Evolutionary conservation across 2,113 vertebrate species (phyloP), one percentile per base, ranked within the genome.

Genomic region (Ranitomeya imitator): DNA sequence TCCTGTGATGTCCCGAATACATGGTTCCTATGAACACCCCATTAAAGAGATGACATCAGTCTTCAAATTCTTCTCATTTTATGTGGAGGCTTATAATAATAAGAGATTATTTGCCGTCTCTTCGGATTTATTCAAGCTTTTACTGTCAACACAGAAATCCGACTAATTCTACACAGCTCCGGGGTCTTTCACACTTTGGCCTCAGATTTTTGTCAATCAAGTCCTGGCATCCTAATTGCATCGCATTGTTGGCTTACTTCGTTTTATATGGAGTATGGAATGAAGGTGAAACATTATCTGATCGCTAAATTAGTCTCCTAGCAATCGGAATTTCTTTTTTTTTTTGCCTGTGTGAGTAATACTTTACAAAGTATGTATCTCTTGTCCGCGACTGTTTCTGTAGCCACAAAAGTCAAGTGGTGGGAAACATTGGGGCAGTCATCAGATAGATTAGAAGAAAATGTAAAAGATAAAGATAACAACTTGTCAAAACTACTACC

Each of bases 121-220:
- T 45, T 45, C 6, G 18, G 80, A 83, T 83, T 83, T 65, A 83
- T 83, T n/a, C 19, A 51, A 65, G 37, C 31, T 45, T 83, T 83
- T 60, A 63, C 37, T 83, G 80, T 83, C 59, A n/a, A 83, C 26
- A 63, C 31, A 51, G 31, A 83, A 65, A 61, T 65, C 37, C 59
- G 11, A 37, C 26, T 60, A 60, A 60, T 81, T 81, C 79, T 65
- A 16, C 59, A 61, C 57, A 9, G 79, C 59, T 65, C 60, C 80
- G 6, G 80, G 59, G 80, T 65, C 80, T 83, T 83, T 83, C 73
- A 63, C 59, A 63, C 80, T 63, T 65, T 65, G 60, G 31, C 6
- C 31, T 83, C 80, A n/a, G 60, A 82, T 83, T 63, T 83, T 63
- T 83, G 59, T 65, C 80, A 83, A 45, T 83, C 80, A 83, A 45